Percentiles rank a stretch among this genome's conserved stretches.
phyloP scores from a whole-genome alignment of 2,888 invertebrate genomes.

The Trissoscelio sp. region DNA sequence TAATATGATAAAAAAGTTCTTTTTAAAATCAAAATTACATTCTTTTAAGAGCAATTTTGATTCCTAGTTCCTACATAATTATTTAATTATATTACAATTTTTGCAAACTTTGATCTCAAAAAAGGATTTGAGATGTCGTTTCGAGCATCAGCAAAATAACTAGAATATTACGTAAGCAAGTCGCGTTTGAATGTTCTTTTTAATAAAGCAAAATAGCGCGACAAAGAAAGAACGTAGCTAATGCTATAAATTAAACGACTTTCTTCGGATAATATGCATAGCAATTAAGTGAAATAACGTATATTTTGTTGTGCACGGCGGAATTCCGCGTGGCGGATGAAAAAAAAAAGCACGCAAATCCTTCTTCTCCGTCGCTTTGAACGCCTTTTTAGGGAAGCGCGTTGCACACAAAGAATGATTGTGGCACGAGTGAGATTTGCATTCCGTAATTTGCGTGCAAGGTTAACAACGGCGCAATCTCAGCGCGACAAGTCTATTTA shows the following conservation, averaged over 20 bases:
- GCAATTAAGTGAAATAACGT: slow-evolving; percentile 55
- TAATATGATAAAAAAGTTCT: no score
- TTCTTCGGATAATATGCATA: slow-evolving; percentile 49
- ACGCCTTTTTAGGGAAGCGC: slow-evolving; percentile 35
- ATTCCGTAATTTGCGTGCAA: slow-evolving; percentile 65
- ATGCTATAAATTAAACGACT: slow-evolving; percentile 48
- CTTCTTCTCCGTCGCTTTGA: slow-evolving; percentile 28
- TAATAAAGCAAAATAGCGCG: slow-evolving; percentile 8
- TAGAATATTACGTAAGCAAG: background rate
- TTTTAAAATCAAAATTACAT: no score
- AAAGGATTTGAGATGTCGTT: no score
- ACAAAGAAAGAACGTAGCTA: background rate
- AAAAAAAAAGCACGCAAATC: slow-evolving; percentile 35
- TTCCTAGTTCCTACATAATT: no score
- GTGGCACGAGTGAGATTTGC: slow-evolving; percentile 57
- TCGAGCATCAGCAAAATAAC: background rate
- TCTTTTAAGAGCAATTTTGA: no score
- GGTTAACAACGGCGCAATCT: slow-evolving; percentile 60
- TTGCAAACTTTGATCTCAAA: no score
- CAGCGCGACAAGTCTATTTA: slow-evolving; percentile 50
- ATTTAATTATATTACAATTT: no score
- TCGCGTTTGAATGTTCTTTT: slow-evolving; percentile 2
- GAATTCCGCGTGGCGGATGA: slow-evolving; percentile 10
- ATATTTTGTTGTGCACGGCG: slow-evolving; percentile 10
- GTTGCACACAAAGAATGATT: slow-evolving; percentile 13